Evolutionary conservation across 1,140 invertebrate genomes (phyloP).

Genomic region (Eurytemora carolleeae): DNA sequence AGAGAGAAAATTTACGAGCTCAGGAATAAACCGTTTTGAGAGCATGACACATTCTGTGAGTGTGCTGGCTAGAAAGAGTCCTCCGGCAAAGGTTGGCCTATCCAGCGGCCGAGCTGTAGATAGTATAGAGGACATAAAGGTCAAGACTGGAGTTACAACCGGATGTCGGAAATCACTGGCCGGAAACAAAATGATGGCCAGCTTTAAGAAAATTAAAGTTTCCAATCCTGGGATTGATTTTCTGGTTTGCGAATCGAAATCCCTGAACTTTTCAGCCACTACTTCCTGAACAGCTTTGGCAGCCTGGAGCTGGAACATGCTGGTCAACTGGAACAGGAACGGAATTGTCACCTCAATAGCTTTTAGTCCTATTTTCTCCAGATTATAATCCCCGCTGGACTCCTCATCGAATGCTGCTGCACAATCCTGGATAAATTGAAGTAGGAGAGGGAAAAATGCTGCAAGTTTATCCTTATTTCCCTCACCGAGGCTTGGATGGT

Average conservation of each 20-base stretch:
- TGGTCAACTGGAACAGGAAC: neutral
- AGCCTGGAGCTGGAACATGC: neutral
- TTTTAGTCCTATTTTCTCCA: conserved; percentile 19
- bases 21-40: conserved; percentile 59
- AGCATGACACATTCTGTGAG: conserved; percentile 50
- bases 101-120: conserved; percentile 18
- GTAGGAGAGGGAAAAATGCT: conserved; percentile 43
- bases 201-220: conserved; percentile 22
- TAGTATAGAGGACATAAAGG: conserved; percentile 64
- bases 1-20: conserved; percentile 50
- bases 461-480: conserved; percentile 53
- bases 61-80: conserved; percentile 51
- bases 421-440: conserved; percentile 30
- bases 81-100: conserved; percentile 42
- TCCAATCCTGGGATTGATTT: conserved; percentile 12
- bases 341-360: neutral
- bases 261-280: neutral
- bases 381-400: neutral
- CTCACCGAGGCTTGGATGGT: conserved; percentile 49
- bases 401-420: conserved; percentile 5
- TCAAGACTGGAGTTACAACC: conserved; percentile 55
- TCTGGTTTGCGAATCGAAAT: neutral
- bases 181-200: conserved; percentile 44
- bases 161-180: conserved; percentile 71
- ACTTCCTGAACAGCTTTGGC: neutral